Evolutionary conservation across 2,888 invertebrate species (phyloP).

Genomic region (Standfussiana lucernea): DNA sequence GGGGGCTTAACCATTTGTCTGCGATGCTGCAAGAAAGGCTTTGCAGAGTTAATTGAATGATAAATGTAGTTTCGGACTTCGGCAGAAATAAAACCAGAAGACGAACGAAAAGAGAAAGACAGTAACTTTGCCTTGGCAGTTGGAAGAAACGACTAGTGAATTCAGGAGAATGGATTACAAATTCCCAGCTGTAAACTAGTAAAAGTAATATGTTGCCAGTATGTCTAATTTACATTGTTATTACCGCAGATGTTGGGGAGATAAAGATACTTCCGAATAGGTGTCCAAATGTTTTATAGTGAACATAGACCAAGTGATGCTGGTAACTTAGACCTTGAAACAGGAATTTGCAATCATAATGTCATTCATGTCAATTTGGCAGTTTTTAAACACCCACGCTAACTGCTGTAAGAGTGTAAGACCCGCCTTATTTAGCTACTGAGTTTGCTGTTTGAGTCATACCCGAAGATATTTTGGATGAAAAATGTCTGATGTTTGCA

Average conservation of each 20-base stretch:
- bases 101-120: too few species aligned
- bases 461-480: constrained; percentile 49
- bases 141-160: not conserved
- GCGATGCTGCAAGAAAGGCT: constrained; percentile 44
- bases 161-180: not conserved
- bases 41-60: constrained; percentile 42
- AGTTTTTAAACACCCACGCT: constrained; percentile 58
- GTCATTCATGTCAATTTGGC: constrained; percentile 56
- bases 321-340: constrained; percentile 6
- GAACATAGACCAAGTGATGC: not conserved
- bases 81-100: constrained; percentile 8
- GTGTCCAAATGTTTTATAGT: not conserved
- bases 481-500: constrained; percentile 11
- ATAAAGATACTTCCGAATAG: not conserved
- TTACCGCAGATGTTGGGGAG: not conserved
- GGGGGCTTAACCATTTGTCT: constrained; percentile 27
- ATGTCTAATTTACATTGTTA: not conserved
- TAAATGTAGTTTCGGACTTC: constrained; percentile 40
- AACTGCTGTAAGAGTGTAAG: constrained; percentile 25
- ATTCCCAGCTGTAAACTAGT: not conserved
- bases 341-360: constrained; percentile 47
- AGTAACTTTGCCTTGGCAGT: not conserved
- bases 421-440: constrained; percentile 37
- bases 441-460: constrained; percentile 50
- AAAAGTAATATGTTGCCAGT: not conserved